A percentile compares a stretch with the other conserved stretches of the same genome.
These are phyloP conservation scores for Meganola albula DNA, from an alignment of 2,888 invertebrate species.

Conservation along the genomic window DNA sequence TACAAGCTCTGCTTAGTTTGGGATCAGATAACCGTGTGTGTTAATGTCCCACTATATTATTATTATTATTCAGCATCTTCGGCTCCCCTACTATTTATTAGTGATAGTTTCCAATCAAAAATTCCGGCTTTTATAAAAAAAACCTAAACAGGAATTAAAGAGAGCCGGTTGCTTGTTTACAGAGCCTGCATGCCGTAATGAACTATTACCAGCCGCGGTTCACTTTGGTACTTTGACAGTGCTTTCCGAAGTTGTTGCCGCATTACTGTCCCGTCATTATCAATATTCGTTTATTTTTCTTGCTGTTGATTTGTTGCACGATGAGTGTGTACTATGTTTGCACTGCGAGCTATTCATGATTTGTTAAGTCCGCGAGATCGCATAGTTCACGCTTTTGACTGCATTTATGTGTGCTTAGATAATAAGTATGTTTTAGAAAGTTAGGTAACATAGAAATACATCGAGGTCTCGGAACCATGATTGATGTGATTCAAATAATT, in stretches of 20 bases:
- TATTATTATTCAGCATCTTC: too few species aligned
- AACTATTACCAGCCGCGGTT: neutral
- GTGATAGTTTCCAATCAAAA: too few species aligned
- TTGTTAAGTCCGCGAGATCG: constrained; percentile 37
- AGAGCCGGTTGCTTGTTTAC: too few species aligned
- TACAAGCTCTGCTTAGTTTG: too few species aligned
- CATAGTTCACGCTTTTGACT: constrained; percentile 4
- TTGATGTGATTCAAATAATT: neutral
- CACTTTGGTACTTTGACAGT: neutral
- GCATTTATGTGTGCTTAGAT: neutral
- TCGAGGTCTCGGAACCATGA: constrained; percentile 1
- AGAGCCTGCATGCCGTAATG: neutral
- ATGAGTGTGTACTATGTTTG: constrained; percentile 36
- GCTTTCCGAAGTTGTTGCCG: constrained; percentile 13
- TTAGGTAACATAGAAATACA: constrained; percentile 1
- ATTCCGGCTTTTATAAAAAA: too few species aligned
- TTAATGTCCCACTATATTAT: too few species aligned
- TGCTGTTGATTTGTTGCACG: constrained; percentile 63
- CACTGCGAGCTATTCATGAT: constrained; percentile 28
- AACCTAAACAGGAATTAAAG: too few species aligned
- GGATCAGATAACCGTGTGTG: too few species aligned
- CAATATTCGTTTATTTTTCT: constrained; percentile 44
- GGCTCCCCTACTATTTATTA: too few species aligned
- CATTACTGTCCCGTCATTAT: constrained; percentile 23
- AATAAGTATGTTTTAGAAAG: constrained; percentile 12